A percentile compares a stretch with the other conserved stretches of the same genome.
Conservation (phyloP, 1,140 invertebrate genomes). For the Hylaeus volcanicus region DNA sequence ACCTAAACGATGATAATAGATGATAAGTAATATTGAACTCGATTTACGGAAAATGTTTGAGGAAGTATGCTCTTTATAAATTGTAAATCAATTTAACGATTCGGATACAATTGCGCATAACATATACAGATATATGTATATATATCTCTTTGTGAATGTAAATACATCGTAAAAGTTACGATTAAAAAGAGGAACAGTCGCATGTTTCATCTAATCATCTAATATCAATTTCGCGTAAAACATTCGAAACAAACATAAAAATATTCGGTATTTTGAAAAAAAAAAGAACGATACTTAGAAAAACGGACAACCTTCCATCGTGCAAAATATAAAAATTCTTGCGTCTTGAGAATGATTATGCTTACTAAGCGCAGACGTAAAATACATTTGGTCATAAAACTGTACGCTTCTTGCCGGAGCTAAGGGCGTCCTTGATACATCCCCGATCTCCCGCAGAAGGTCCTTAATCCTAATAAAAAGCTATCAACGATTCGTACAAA, state of each 20-base stretch:
- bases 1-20: background rate
- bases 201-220: background rate
- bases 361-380: slow-evolving; percentile 63
- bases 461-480: slow-evolving; percentile 65
- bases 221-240: background rate
- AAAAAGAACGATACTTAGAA: slow-evolving; percentile 9
- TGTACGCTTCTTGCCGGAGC: slow-evolving; percentile 63
- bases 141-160: slow-evolving; percentile 1
- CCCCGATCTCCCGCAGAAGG: slow-evolving; percentile 60
- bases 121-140: background rate
- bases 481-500: slow-evolving; percentile 59
- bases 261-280: background rate
- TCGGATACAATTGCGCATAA: background rate
- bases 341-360: slow-evolving; percentile 60
- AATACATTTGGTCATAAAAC: slow-evolving; percentile 74
- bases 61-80: background rate
- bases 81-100: background rate
- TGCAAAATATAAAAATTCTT: slow-evolving; percentile 69
- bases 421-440: slow-evolving; percentile 28
- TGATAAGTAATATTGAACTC: slow-evolving; percentile 5
- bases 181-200: slow-evolving; percentile 4
- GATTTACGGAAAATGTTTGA: slow-evolving; percentile 3
- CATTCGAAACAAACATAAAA: background rate
- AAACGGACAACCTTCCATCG: slow-evolving; percentile 65
- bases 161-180: slow-evolving; percentile 17